A percentile compares a stretch with the other conserved stretches of the same genome.
Conservation (phyloP, 1,140 invertebrate species). For the Drosophila quadrilineata region DNA sequence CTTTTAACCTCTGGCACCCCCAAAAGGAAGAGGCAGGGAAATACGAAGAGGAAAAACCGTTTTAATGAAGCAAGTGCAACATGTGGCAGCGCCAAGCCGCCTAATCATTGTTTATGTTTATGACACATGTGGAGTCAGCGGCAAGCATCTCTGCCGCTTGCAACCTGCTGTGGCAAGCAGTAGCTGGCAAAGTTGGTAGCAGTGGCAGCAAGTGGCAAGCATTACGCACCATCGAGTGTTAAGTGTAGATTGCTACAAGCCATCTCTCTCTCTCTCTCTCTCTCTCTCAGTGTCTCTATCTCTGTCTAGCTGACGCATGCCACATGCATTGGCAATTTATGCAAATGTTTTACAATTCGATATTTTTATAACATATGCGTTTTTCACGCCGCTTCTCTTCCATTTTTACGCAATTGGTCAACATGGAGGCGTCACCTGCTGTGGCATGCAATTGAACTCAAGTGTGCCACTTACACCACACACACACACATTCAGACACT, state of each 20-base stretch:
- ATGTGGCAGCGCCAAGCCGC: conserved; percentile 21
- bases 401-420: conserved; percentile 56
- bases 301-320: background rate
- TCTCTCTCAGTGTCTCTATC: conserved; percentile 4
- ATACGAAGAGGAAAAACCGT: conserved; percentile 51
- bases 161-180: conserved; percentile 1
- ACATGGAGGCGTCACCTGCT: conserved; percentile 62
- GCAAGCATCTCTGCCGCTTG: background rate
- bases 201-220: background rate
- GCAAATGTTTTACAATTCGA: conserved; percentile 55
- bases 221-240: conserved; percentile 20
- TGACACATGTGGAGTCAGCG: too few species aligned
- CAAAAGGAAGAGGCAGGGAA: too few species aligned
- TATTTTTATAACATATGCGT: conserved; percentile 28
- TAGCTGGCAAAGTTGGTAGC: conserved; percentile 4
- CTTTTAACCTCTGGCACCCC: too few species aligned
- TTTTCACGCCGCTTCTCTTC: conserved; percentile 26
- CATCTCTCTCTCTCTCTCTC: background rate
- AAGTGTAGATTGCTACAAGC: conserved; percentile 4
- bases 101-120: conserved; percentile 52
- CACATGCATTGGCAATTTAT: conserved; percentile 70
- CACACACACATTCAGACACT: too few species aligned
- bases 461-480: conserved; percentile 64
- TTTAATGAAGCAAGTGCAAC: conserved; percentile 54
- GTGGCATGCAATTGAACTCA: conserved; percentile 72